These are phyloP conservation scores for Aphaenogaster floridana DNA, from an alignment of 1,140 invertebrate species.

Conservation along the genomic window DNA sequence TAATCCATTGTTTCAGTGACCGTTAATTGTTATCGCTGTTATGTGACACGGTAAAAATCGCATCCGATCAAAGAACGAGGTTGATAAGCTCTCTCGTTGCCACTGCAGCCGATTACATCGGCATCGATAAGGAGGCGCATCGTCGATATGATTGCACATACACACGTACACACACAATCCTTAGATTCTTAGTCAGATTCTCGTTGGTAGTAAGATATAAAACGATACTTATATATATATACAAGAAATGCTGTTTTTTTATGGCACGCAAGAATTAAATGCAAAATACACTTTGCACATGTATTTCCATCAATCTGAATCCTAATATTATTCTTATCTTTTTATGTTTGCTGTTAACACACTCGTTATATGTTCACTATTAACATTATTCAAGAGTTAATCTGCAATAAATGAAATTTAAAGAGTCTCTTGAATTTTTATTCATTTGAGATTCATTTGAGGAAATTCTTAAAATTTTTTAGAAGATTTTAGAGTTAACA, in stretches of 20 bases:
- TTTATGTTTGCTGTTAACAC: not conserved
- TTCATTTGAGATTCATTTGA: not conserved
- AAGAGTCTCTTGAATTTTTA: not conserved
- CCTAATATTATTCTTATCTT: not conserved
- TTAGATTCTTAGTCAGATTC: not conserved
- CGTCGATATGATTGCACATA: constrained; percentile 13
- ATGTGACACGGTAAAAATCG: constrained; percentile 51
- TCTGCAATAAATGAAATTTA: not conserved
- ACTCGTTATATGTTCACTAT: not conserved
- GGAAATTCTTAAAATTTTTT: not conserved
- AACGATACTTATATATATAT: not conserved
- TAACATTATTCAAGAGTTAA: not conserved
- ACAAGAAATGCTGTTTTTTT: not conserved
- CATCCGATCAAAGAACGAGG: constrained; percentile 57
- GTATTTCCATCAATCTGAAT: not conserved
- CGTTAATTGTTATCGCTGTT: constrained; percentile 71
- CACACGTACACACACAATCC: not conserved
- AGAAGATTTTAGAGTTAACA: not conserved
- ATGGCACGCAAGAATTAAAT: not conserved
- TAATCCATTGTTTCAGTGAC: constrained; percentile 61
- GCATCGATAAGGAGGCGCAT: constrained; percentile 28
- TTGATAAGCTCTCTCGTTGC: constrained; percentile 48
- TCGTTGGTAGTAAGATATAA: not conserved
- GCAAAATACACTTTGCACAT: not conserved
- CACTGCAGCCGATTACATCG: constrained; percentile 37